These are phyloP conservation scores for Larimichthys polyactis DNA, from an alignment of 2,113 vertebrate genomes.

Conservation along the genomic window DNA sequence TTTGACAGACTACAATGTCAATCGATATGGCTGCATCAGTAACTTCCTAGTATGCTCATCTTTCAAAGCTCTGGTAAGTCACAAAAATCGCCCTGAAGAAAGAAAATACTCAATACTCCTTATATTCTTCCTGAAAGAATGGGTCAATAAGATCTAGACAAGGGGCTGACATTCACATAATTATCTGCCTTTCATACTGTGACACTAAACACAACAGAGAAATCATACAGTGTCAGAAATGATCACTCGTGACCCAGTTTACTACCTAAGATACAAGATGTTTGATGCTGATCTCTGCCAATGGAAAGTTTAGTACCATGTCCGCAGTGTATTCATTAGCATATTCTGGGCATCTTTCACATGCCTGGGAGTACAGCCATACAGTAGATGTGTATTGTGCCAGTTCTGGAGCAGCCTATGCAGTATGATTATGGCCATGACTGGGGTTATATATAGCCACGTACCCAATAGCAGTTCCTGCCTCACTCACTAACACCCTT, in stretches of 20 bases:
- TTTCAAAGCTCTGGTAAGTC: conserved; percentile 22
- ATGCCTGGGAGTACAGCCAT: conserved; percentile 12
- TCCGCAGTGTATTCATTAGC: conserved; percentile 45
- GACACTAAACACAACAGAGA: conserved; percentile 15
- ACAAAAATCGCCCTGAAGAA: not conserved
- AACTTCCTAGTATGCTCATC: conserved; percentile 23
- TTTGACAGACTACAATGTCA: conserved; percentile 13
- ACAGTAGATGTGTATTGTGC: conserved; percentile 12
- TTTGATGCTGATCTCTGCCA: conserved; percentile 33
- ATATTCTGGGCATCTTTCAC: conserved; percentile 25
- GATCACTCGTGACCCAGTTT: conserved; percentile 28
- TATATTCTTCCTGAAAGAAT: conserved; percentile 29
- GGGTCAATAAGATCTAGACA: conserved; percentile 39
- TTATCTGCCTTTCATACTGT: conserved; percentile 24
- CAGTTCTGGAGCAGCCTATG: conserved; percentile 30
- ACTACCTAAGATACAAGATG: conserved; percentile 17
- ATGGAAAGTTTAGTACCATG: conserved; percentile 35
- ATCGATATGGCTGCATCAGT: conserved; percentile 15
- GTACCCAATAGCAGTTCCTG: conserved; percentile 40
- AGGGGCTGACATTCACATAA: conserved; percentile 6
- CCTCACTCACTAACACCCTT: conserved; percentile 53
- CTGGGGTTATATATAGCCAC: conserved; percentile 64
- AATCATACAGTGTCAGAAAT: conserved; percentile 8
- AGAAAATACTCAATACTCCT: conserved; percentile 16
- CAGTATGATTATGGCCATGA: conserved; percentile 34